These are phyloP conservation scores for Sebastes reedi DNA, from an alignment of 2,797 vertebrate species.

Conservation along the genomic window DNA sequence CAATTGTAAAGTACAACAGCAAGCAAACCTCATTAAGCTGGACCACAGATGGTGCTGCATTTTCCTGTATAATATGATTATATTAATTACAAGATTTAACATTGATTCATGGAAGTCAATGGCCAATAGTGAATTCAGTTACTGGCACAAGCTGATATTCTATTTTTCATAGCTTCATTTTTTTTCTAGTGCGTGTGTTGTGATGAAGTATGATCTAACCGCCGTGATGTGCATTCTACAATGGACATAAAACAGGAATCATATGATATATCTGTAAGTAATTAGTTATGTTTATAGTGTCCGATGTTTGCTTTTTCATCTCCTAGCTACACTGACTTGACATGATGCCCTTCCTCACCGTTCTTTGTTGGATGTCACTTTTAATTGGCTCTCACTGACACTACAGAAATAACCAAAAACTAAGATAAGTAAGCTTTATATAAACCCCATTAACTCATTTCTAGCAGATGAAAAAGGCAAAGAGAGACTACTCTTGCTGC, in stretches of 20 bases:
- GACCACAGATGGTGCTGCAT: constrained; percentile 7
- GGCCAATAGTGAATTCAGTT: neutral
- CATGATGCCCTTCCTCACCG: neutral
- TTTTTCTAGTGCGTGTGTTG: neutral
- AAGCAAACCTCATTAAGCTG: neutral
- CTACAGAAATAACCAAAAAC: neutral
- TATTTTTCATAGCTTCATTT: neutral
- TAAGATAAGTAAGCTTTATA: neutral
- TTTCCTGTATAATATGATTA: neutral
- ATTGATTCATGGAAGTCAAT: neutral
- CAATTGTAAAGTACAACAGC: neutral
- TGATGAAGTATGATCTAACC: neutral
- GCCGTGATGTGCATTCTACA: too few species aligned
- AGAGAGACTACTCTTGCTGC: neutral
- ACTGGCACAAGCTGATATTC: neutral
- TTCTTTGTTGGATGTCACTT: neutral
- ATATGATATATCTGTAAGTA: too few species aligned
- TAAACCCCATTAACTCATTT: neutral
- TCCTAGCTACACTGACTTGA: neutral
- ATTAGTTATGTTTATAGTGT: neutral
- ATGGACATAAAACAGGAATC: too few species aligned
- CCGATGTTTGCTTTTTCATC: neutral
- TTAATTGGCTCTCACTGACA: constrained; percentile 11
- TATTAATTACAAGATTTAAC: neutral
- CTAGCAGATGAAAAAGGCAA: neutral